Base-by-base conservation (phyloP, 2,113 vertebrate species). In the Poeciliopsis turrubarensis region DNA sequence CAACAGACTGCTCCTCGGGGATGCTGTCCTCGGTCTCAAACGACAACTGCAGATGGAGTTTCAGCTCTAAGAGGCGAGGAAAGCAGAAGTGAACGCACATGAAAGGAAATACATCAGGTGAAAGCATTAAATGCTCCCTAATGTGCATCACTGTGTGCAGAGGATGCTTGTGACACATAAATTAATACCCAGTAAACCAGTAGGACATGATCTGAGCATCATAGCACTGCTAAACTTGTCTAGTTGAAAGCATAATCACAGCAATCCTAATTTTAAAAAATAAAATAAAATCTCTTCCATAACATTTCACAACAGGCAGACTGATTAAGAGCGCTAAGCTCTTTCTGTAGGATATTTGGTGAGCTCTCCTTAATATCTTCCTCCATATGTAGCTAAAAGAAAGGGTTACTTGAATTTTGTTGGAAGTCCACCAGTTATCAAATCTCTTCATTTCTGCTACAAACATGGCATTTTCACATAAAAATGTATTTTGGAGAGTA, bases 1-100 rank as follows among this genome's bases (percentile, higher is more conserved):
- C 86, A 0, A 61, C 27, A 5, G 41, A 73, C 29, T 75, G 84
- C 54, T 92, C 88, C 12, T 90, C 86, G 0, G 86, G 62, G 13
- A 25, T 71, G 65, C 76, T 77, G n/a, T 94, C 91, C 13, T 95
- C 94, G 0, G 19, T 72, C 80, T 95, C 94, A 34, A 90, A 93
- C 0, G 90, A 94, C 22, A 87, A 94, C 90, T 85, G 89, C 19
- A 95, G 90, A 75, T 96, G 95, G 44, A 95, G 83, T 65, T 94
- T 94, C 41, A 94, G 90, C 54, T 95, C 96, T 97, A 86, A 41
- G 44, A 78, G 30, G 27, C 30, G 67, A 51, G 34, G 0, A 22
- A 5, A 12, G 14, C 14, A 31, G 54, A 19, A 19, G 27, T 2
- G 41, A 34, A 54, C n/a, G 54, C 1, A 57, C 32, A 63, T 22